Evolutionary conservation across 2,113 vertebrate species (phyloP).

Genomic region (Actinemys pallida): DNA sequence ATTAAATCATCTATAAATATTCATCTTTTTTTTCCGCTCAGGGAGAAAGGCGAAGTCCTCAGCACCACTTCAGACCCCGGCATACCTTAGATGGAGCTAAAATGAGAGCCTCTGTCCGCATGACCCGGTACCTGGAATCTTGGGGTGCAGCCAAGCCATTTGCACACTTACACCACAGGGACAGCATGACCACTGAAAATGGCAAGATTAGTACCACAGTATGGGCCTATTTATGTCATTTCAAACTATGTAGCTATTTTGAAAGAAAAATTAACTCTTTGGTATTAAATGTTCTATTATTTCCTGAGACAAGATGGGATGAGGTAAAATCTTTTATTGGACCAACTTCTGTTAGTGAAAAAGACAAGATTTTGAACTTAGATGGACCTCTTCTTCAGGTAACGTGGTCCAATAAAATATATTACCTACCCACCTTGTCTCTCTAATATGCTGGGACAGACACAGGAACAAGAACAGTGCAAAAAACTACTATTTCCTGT

Average conservation of each 20-base stretch:
- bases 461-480: background rate
- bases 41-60: constrained; percentile 92
- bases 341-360: background rate
- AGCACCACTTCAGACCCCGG: constrained; percentile 90
- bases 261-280: background rate
- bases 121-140: constrained; percentile 98
- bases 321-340: background rate
- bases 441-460: background rate
- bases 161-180: constrained; percentile 95
- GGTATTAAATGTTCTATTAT: accelerated
- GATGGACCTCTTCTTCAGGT: background rate
- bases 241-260: background rate
- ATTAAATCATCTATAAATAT: background rate
- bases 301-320: background rate
- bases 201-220: constrained; percentile 98
- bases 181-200: constrained; percentile 99
- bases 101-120: constrained; percentile 97
- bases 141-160: constrained; percentile 99
- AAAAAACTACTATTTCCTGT: background rate
- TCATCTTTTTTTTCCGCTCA: constrained; percentile 51
- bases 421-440: background rate
- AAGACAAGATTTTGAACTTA: background rate
- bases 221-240: constrained; percentile 65
- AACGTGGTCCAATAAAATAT: background rate
- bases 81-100: constrained; percentile 90